Base-by-base conservation (phyloP, 2,113 vertebrate species). In the Oreotragus oreotragus region DNA sequence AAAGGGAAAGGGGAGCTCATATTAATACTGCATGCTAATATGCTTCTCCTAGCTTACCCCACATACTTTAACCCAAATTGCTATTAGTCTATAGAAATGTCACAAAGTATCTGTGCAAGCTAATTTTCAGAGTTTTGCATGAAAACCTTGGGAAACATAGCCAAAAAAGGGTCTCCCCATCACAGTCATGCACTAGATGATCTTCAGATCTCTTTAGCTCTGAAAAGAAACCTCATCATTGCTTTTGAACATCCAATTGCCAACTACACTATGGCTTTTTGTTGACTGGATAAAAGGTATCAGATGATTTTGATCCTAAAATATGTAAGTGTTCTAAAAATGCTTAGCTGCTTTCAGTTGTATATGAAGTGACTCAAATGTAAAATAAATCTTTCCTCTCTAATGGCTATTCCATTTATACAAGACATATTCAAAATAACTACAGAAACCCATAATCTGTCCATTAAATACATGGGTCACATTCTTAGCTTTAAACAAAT, bases 51-150 rank as follows among this genome's bases (percentile, higher is more conserved):
- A 95, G 36, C 11, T 84, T 94, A 66, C 81, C 66, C 27, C 84
- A 93, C 23, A 39, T 14, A 86, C n/a, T 83, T 97, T 79, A 90
- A 55, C 45, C 27, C 79, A 93, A 93, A 70, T 90, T 87, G n/a
- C 57, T 95, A 89, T 96, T 97, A 95, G 93, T 96, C 55, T 86
- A 66, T 1, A 84, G 28, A 81, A 96, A 98, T 95, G 64, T 64
- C 87, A 57, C 88, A 88, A 88, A 16, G 64, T 17, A 3, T 84
- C 94, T 95, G 47, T 51, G 19, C n/a, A 84, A 97, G 53, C n/a
- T 89, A 51, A 70, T 94, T 97, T 97, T 96, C 70, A 88, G 43
- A 39, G 17, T 83, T 58, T 88, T 49, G 62, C 51, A 53, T 85
- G 51, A 79, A 98, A 93, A 3, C 0, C 2, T 90, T 94, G 55